Conservation (phyloP, 2,797 vertebrate species). For the Scolopax rusticola region DNA sequence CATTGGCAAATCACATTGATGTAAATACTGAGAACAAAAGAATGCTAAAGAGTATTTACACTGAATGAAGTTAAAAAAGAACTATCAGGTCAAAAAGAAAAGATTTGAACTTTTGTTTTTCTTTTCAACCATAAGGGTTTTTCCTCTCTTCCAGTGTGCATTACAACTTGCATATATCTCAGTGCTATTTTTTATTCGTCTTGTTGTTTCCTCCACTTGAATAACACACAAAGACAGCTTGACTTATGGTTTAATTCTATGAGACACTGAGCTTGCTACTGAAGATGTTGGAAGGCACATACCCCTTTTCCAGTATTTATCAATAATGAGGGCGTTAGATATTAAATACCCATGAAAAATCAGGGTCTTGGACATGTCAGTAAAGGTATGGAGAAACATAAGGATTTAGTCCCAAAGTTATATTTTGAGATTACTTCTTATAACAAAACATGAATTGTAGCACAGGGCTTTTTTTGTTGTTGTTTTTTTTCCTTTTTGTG, state of each 20-base stretch:
- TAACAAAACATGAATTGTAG: not conserved
- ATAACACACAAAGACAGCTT: not conserved
- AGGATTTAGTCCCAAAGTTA: not conserved
- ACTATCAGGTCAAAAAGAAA: not conserved
- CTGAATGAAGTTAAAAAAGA: not conserved
- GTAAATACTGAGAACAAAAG: not conserved
- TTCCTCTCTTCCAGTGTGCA: not conserved
- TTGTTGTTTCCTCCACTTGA: not conserved
- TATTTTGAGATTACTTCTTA: not conserved
- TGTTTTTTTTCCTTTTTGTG: not conserved
- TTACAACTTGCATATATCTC: not conserved
- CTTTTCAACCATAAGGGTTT: not conserved
- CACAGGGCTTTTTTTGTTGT: not conserved
- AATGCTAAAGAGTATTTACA: not conserved
- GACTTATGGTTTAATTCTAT: not conserved
- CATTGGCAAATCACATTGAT: not conserved
- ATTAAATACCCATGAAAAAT: not conserved
- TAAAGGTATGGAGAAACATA: not conserved
- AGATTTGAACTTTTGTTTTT: not conserved
- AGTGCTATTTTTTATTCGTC: not conserved
- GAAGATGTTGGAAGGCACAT: not conserved
- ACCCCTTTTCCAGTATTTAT: not conserved
- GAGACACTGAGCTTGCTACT: not conserved
- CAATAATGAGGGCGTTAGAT: not conserved
- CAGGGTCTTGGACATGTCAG: accelerated